Evolutionary conservation across 2,113 vertebrate species (phyloP).

Genomic region (Ptilonorhynchus violaceus): DNA sequence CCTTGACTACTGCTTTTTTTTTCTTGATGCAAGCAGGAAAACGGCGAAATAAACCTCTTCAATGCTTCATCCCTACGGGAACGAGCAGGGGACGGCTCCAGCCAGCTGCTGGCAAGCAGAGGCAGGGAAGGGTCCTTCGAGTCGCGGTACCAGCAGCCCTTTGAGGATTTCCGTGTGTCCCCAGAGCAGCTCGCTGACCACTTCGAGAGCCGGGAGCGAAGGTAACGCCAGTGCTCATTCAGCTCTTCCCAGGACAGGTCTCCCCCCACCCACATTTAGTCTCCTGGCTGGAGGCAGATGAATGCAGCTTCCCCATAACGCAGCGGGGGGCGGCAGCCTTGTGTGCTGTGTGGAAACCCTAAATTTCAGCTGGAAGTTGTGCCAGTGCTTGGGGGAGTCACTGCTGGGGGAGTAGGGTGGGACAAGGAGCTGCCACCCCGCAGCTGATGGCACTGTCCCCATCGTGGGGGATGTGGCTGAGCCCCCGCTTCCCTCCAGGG

Average conservation of each 20-base stretch:
- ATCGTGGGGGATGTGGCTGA: accelerated
- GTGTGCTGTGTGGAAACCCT: neutral
- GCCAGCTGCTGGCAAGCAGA: slow-evolving; percentile 77
- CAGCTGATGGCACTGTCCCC: neutral
- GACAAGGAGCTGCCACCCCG: neutral
- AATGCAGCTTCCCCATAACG: neutral
- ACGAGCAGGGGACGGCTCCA: slow-evolving; percentile 78
- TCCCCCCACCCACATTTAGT: accelerated
- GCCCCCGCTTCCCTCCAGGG: accelerated
- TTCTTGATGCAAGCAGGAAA: slow-evolving; percentile 79
- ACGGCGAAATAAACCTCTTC: slow-evolving; percentile 83
- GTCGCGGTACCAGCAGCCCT: slow-evolving; percentile 88
- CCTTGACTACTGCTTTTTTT: neutral
- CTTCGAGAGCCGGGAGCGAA: slow-evolving; percentile 86
- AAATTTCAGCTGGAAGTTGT: neutral
- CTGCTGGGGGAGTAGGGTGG: neutral
- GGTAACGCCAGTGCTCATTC: slow-evolving; percentile 54
- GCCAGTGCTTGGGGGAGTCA: accelerated
- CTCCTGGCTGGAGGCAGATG: neutral
- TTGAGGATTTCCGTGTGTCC: slow-evolving; percentile 89
- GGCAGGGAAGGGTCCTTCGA: slow-evolving; percentile 89
- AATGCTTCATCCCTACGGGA: slow-evolving; percentile 77
- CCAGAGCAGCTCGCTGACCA: slow-evolving; percentile 90
- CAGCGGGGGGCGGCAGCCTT: neutral
- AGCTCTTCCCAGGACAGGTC: neutral